These are phyloP conservation scores for Podiceps cristatus DNA, from an alignment of 2,113 vertebrate species.

Conservation along the genomic window DNA sequence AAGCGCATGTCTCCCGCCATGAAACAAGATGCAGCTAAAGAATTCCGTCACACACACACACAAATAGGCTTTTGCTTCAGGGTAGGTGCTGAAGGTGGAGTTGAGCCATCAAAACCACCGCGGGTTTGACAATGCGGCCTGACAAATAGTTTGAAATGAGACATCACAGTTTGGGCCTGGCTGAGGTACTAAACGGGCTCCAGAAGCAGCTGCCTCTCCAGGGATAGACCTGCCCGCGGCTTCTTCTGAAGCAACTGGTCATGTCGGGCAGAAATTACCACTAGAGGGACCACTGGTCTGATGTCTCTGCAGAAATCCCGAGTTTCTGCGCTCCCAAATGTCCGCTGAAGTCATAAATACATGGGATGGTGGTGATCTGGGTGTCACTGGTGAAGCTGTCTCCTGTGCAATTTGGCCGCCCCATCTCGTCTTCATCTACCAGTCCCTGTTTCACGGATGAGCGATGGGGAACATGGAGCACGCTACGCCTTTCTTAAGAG, in stretches of 20 bases:
- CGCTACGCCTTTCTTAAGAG: neutral
- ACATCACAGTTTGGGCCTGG: neutral
- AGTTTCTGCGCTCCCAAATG: neutral
- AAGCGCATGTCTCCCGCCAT: fast-evolving
- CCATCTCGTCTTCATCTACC: neutral
- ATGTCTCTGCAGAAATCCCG: neutral
- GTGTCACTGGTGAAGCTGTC: neutral
- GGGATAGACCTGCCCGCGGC: fast-evolving
- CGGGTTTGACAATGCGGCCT: fast-evolving
- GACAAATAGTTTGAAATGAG: neutral
- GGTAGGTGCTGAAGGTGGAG: neutral
- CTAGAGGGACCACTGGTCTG: neutral
- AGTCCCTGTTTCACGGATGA: neutral
- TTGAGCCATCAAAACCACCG: fast-evolving
- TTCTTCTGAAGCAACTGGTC: neutral
- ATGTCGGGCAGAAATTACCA: neutral
- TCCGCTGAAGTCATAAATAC: neutral
- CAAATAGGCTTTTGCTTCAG: neutral
- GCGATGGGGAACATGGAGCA: neutral
- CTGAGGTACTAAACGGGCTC: neutral
- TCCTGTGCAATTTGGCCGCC: neutral
- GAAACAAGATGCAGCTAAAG: neutral
- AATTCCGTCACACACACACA: fast-evolving
- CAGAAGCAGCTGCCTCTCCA: neutral
- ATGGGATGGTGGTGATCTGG: fast-evolving